Conservation (phyloP, 2,888 invertebrate species). For the Tridacna gigas region DNA sequence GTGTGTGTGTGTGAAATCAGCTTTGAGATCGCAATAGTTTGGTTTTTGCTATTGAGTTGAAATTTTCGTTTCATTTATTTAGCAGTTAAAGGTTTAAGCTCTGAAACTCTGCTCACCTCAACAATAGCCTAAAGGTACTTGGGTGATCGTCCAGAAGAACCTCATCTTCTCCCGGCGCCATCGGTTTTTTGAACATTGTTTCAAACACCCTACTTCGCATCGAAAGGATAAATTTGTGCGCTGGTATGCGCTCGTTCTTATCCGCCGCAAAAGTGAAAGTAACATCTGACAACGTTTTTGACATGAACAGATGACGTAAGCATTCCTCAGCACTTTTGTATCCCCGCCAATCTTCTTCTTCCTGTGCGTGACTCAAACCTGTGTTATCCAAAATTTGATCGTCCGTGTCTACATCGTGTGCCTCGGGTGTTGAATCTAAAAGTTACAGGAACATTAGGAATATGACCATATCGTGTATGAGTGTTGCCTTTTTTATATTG, state of each 20-base stretch:
- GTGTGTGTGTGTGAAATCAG: no score
- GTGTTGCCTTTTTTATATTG: no score
- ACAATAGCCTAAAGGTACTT: conserved; percentile 15
- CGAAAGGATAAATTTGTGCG: conserved; percentile 61
- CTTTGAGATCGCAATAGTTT: no score
- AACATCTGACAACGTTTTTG: conserved; percentile 13
- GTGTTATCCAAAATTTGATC: conserved; percentile 5
- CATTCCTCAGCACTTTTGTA: conserved; percentile 13
- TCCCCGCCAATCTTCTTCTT: conserved; percentile 15
- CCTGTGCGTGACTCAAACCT: neutral
- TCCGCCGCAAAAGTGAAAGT: conserved; percentile 14
- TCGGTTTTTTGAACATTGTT: conserved; percentile 39
- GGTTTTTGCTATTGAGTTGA: no score
- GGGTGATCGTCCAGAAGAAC: conserved; percentile 13
- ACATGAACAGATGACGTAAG: conserved; percentile 17
- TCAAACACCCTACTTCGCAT: conserved; percentile 64
- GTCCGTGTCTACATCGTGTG: conserved; percentile 20
- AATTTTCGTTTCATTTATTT: no score
- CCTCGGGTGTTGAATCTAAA: conserved; percentile 6
- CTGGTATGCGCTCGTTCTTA: conserved; percentile 40
- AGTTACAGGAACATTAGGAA: no score
- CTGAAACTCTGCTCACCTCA: conserved; percentile 19
- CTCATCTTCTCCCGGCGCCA: conserved; percentile 1
- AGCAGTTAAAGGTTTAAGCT: no score
- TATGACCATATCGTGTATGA: no score